Evolutionary conservation across 2,113 vertebrate genomes (phyloP).

Genomic region (Macroglossus sobrinus): DNA sequence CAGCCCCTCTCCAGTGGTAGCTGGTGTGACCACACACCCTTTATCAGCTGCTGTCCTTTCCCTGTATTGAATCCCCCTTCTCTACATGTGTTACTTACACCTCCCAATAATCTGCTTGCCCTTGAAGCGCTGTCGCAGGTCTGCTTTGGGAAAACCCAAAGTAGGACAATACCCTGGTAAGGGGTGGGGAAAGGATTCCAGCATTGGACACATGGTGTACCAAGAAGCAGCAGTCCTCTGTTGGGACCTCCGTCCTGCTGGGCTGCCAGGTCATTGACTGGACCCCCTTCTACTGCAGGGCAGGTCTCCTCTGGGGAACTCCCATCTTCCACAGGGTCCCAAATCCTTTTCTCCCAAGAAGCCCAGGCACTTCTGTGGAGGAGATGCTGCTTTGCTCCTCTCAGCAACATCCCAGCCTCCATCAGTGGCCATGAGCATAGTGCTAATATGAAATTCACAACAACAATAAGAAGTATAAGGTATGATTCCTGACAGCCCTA

Average conservation of each 20-base stretch:
- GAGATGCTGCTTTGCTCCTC: not conserved
- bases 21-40: not conserved
- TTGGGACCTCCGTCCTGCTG: not conserved
- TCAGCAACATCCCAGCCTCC: not conserved
- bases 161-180: not conserved
- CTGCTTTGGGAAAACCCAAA: not conserved
- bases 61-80: not conserved
- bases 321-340: not conserved
- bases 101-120: not conserved
- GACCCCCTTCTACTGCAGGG: not conserved
- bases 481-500: not conserved
- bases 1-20: not conserved
- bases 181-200: not conserved
- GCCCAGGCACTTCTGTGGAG: not conserved
- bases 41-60: not conserved
- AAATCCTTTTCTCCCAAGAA: not conserved
- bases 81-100: not conserved
- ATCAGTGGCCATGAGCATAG: not conserved
- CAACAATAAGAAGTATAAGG: too few relatives aligned
- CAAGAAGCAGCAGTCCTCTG: not conserved
- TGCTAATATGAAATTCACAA: not conserved
- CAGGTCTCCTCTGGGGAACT: not conserved
- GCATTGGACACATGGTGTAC: too few relatives aligned
- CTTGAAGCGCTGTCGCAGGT: not conserved
- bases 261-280: not conserved